A percentile compares a stretch with the other conserved stretches of the same genome.
phyloP scores from a whole-genome alignment of 1,140 invertebrate species.

The Philaenus spumarius region DNA sequence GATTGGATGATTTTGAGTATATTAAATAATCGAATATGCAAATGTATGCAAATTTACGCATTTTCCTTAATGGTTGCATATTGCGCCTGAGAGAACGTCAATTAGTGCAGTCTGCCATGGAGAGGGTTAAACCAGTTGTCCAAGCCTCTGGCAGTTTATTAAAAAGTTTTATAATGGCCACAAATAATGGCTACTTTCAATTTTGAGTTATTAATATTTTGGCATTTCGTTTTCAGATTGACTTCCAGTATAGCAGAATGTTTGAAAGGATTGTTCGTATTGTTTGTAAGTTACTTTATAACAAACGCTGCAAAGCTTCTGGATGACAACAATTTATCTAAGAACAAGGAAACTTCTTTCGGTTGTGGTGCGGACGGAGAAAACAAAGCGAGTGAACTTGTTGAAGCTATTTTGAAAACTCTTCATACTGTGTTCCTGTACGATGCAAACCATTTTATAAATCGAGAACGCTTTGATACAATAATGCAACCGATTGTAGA shows the following conservation, averaged over 20 bases:
- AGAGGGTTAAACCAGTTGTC: too few relatives aligned
- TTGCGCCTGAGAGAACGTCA: too few relatives aligned
- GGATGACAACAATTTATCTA: slow-evolving; percentile 38
- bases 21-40: too few relatives aligned
- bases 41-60: too few relatives aligned
- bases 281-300: slow-evolving; percentile 81
- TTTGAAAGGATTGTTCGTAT: slow-evolving; percentile 79
- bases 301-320: slow-evolving; percentile 68
- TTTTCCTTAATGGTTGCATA: too few relatives aligned
- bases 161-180: too few relatives aligned
- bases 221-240: slow-evolving; percentile 53
- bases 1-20: too few relatives aligned
- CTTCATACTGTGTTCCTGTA: slow-evolving; percentile 71
- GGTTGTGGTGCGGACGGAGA: not conserved
- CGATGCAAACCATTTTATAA: slow-evolving; percentile 69
- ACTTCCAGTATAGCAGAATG: slow-evolving; percentile 69
- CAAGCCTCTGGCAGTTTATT: too few relatives aligned
- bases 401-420: slow-evolving; percentile 43
- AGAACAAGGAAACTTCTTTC: slow-evolving; percentile 15
- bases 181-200: too few relatives aligned
- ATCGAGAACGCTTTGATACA: slow-evolving; percentile 69
- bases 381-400: slow-evolving; percentile 17
- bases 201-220: too few relatives aligned
- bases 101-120: too few relatives aligned
- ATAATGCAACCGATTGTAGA: slow-evolving; percentile 81